Conservation (phyloP, 2,888 invertebrate genomes). For the Eucera pruinosa region DNA sequence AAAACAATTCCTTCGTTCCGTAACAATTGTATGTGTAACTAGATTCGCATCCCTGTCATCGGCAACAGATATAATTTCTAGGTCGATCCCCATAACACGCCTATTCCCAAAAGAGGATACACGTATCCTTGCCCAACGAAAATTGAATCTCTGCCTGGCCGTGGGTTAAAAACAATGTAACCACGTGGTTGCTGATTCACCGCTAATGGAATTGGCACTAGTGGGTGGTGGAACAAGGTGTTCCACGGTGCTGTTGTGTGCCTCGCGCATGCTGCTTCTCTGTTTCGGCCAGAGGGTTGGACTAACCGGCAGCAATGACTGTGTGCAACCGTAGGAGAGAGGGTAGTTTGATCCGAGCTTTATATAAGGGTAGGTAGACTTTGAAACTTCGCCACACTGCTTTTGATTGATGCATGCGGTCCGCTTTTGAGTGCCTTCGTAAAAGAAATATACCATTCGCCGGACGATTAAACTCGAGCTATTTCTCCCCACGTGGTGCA, state of each 20-base stretch:
- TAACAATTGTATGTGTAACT: too few relatives aligned
- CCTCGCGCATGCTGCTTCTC: slow-evolving; percentile 73
- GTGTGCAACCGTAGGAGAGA: slow-evolving; percentile 36
- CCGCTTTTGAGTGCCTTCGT: not conserved
- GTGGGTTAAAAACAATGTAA: not conserved
- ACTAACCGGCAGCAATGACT: slow-evolving; percentile 43
- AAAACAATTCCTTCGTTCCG: too few relatives aligned
- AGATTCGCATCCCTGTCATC: too few relatives aligned
- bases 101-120: not conserved
- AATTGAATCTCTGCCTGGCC: not conserved
- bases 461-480: not conserved
- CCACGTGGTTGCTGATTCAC: not conserved
- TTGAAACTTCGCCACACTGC: slow-evolving; percentile 67
- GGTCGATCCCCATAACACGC: not conserved
- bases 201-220: slow-evolving; percentile 5
- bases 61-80: not conserved
- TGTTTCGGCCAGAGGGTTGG: slow-evolving; percentile 38
- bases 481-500: slow-evolving; percentile 5
- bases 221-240: not conserved
- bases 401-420: slow-evolving; percentile 60
- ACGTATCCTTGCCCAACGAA: too few relatives aligned
- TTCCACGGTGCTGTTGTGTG: slow-evolving; percentile 9
- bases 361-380: slow-evolving; percentile 71
- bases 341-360: slow-evolving; percentile 54
- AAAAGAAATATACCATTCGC: not conserved